phyloP scores from a whole-genome alignment of 1,140 invertebrate species.

The Drosophila elegans region DNA sequence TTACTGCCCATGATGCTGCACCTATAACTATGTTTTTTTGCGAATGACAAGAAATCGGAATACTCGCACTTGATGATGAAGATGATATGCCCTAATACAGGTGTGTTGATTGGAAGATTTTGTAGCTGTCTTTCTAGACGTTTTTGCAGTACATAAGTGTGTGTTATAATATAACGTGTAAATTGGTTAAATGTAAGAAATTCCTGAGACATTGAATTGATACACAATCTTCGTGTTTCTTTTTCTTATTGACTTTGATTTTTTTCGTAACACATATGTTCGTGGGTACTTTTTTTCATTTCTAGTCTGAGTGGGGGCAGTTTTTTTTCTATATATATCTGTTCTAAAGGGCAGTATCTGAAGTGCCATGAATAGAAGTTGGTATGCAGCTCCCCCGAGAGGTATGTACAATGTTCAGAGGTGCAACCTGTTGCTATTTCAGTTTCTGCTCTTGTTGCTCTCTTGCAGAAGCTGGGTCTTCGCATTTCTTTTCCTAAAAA shows the following conservation, averaged over 20 bases:
- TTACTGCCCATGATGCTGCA: background rate
- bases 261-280: conserved; percentile 13
- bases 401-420: conserved; percentile 12
- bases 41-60: conserved; percentile 20
- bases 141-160: conserved; percentile 17
- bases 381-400: background rate
- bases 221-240: conserved; percentile 41
- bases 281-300: background rate
- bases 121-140: background rate
- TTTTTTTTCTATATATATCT: conserved; percentile 17
- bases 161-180: conserved; percentile 25
- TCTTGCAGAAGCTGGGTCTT: background rate
- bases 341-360: background rate
- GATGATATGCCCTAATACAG: conserved; percentile 31
- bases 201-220: conserved; percentile 82
- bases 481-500: conserved; percentile 15
- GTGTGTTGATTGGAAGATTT: conserved; percentile 17
- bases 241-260: conserved; percentile 11
- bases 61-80: conserved; percentile 31
- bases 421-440: conserved; percentile 27
- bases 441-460: conserved; percentile 15
- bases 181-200: conserved; percentile 61
- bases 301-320: conserved; percentile 3
- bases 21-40: conserved; percentile 7
- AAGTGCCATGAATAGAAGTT: conserved; percentile 1